A percentile compares a stretch with the other conserved stretches of the same genome.
These are phyloP conservation scores for Chrysocyon brachyurus DNA, from an alignment of 2,797 vertebrate species.

Conservation along the genomic window DNA sequence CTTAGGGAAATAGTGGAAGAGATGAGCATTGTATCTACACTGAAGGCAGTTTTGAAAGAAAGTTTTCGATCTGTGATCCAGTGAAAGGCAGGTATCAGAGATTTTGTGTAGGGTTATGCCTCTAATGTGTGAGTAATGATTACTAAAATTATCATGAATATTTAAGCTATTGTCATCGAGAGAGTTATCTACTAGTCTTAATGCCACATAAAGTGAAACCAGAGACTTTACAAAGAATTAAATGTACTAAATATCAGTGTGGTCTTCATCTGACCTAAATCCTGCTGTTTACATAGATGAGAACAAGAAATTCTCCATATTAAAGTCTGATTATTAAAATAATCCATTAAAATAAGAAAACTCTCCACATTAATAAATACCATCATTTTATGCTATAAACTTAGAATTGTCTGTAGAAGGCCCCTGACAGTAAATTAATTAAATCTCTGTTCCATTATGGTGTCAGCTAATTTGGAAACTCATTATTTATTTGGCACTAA, in stretches of 20 bases:
- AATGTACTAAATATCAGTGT: not conserved
- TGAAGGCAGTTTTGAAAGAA: not conserved
- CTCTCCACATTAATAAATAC: slow-evolving; percentile 86
- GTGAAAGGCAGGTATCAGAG: not conserved
- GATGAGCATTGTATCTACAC: not conserved
- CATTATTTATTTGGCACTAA: slow-evolving; percentile 91
- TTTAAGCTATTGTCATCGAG: not conserved
- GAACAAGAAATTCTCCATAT: slow-evolving; percentile 58
- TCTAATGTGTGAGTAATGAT: not conserved
- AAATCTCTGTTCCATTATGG: slow-evolving; percentile 85
- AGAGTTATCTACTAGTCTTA: not conserved
- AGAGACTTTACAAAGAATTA: slow-evolving; percentile 55
- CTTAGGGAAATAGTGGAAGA: not conserved
- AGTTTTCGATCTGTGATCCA: not conserved
- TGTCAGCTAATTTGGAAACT: slow-evolving; percentile 86
- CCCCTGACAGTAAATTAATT: slow-evolving; percentile 87
- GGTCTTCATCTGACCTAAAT: slow-evolving; percentile 23
- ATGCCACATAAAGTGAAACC: slow-evolving; percentile 37
- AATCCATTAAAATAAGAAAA: slow-evolving; percentile 85
- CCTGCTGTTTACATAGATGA: slow-evolving; percentile 1
- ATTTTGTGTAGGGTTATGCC: not conserved
- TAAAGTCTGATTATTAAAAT: slow-evolving; percentile 80
- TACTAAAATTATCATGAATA: slow-evolving; percentile 21
- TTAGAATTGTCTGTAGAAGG: slow-evolving; percentile 82
- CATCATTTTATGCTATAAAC: slow-evolving; percentile 76